Base-by-base conservation (phyloP, 1,140 invertebrate genomes). In the Cardiocondyla obscurior region DNA sequence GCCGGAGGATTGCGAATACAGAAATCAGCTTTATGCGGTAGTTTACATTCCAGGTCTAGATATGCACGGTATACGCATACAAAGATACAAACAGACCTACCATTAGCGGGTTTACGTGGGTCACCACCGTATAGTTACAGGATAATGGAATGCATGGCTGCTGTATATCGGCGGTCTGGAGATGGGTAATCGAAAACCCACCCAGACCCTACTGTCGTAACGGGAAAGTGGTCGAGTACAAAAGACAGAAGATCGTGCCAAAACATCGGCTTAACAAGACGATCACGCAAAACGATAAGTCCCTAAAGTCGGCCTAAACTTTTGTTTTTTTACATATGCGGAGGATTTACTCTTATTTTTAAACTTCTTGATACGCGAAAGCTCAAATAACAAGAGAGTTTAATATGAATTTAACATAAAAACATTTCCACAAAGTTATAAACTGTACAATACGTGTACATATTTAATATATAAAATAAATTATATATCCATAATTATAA, bases 161-260 rank as follows among this genome's bases (percentile, higher is more conserved):
- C 39, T 65, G 70, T 82, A 82, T 82, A 86, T 82, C 79, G 77
- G 84, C 28, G 70, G 85, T 57, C n/a, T 82, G 51, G 46, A 86
- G 72, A 83, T 65, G 69, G 49, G 55, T 73, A 85, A 85, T 86
- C 79, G 85, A 85, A 86, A 85, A 85, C 74, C 83, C 33, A 49
- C 46, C 49, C 28, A 19, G 14, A 33, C 25, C 19, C 60, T 65
- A 2, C 33, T 67, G 19, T 53, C 46, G 33, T 69, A 69, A 69
- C 51, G 25, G 22, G 74, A 44, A 33, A 77, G 46, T 12, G 33
- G 33, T 77, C 60, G 60, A 53, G 33, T 39, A 77, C 74, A 77
- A 77, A 33, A 51, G 44, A 7, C 58, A 4, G 44, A 65, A 77
- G 58, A 77, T 77, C 44, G 74, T 67, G 60, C 60, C 74, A 77